Base-by-base conservation (phyloP, 2,888 invertebrate genomes). In the Folsomia manolachei region DNA sequence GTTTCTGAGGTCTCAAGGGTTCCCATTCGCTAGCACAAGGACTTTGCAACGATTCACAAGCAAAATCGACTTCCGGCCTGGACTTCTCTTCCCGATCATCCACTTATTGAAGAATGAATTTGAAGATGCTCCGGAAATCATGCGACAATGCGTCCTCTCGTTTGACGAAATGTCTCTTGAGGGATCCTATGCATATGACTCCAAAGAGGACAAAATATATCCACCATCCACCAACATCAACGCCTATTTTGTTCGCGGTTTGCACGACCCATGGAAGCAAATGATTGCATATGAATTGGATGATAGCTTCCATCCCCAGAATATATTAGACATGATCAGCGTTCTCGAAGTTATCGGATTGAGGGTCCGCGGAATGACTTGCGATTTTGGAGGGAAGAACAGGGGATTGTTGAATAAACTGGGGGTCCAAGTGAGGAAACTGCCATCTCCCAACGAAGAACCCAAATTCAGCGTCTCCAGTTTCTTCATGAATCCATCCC, bases 131-230 rank as follows among this genome's bases (percentile, higher is more conserved):
- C 23, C 2, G 2, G 23, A 21, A n/a, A 66, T 66, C 51, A 7
- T 21, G 7, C 4, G 52, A 1, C 65, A 66, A 23, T 66, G 65
- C 52, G 19, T 39, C n/a, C 4, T 66, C 14, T n/a, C 25, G 1
- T 66, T 66, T 25, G 65, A 66, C 23, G 65, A 66, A 24, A 51
- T 66, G 23, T 19, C 51, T 7, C 19, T 66, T 7, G 65, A 66
- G 9, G 21, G 27, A 51, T 1, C n/a, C 2, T 27, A 51, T 19
- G 65, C 27, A 24, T 66, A 66, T 52, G 51, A 52, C 52, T 2
- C 65, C 9, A n/a, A 19, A 2, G 65, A 66, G 19, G 65, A 66
- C 24, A 39, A 21, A 39, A 24, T 66, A 21, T 66, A 52, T 39
- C 19, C 19, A 7, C 56, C 56, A 56, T 14, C 4, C 19, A n/a